Conservation (phyloP, 2,888 invertebrate species). For the Tethea ocularis region DNA sequence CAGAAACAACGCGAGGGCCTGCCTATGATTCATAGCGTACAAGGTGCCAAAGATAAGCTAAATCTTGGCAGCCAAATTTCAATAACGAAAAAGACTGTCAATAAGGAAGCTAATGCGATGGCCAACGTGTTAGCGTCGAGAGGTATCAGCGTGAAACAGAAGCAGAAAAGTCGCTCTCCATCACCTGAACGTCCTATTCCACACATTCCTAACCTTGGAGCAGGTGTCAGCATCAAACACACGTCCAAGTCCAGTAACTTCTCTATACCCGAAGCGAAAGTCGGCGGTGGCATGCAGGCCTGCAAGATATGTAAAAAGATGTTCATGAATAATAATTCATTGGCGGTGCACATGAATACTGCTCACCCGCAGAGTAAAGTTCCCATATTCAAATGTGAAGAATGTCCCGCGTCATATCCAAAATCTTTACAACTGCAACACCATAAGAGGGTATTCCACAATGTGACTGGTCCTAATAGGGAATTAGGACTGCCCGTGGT, state of each 20-base stretch:
- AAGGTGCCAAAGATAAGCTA: conserved; percentile 85
- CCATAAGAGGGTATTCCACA: conserved; percentile 78
- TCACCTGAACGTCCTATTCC: conserved; percentile 73
- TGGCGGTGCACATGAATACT: conserved; percentile 67
- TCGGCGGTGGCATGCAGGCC: conserved; percentile 66
- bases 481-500: conserved; percentile 90
- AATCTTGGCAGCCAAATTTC: conserved; percentile 90
- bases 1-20: conserved; percentile 88
- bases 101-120: conserved; percentile 89
- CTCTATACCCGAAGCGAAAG: conserved; percentile 72
- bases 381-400: conserved; percentile 85
- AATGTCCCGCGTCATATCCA: conserved; percentile 89
- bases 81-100: conserved; percentile 85
- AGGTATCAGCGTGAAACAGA: conserved; percentile 90
- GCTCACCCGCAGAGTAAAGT: conserved; percentile 70
- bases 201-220: conserved; percentile 77
- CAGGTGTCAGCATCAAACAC: conserved; percentile 80
- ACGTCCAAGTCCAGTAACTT: conserved; percentile 74
- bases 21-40: conserved; percentile 89
- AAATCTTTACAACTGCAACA: conserved; percentile 87
- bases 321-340: conserved; percentile 70
- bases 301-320: conserved; percentile 77
- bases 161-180: conserved; percentile 80
- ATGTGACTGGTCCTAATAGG: conserved; percentile 68
- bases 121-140: conserved; percentile 90